These are phyloP conservation scores for Reinhardtius hippoglossoides DNA, from an alignment of 2,113 vertebrate species.

Conservation along the genomic window DNA sequence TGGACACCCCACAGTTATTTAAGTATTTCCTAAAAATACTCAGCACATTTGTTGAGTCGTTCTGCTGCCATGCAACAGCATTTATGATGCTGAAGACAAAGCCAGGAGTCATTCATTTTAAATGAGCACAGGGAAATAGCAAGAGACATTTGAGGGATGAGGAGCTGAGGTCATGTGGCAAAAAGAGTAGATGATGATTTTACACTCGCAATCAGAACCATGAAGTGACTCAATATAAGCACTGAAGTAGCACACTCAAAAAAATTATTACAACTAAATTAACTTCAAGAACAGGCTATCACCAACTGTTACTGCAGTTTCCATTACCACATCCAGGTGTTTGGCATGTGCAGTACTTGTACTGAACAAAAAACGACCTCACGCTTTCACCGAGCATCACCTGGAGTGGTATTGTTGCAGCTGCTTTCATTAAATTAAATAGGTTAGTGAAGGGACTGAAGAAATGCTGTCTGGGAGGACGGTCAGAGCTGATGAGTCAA, in stretches of 20 bases:
- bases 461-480: neutral
- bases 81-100: neutral
- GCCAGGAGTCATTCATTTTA: neutral
- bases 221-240: neutral
- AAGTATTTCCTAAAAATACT: conserved; percentile 1
- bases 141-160: too few relatives aligned
- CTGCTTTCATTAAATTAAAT: neutral
- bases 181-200: neutral
- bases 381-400: neutral
- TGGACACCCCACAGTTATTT: too few relatives aligned
- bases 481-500: neutral
- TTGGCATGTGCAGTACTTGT: too few relatives aligned
- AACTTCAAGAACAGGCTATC: too few relatives aligned
- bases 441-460: neutral
- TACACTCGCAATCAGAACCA: neutral
- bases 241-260: too few relatives aligned
- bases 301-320: too few relatives aligned
- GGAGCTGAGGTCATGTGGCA: neutral
- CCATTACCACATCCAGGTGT: too few relatives aligned
- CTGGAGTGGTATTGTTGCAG: neutral
- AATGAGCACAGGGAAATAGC: neutral
- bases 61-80: neutral
- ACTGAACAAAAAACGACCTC: neutral
- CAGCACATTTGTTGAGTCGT: too few relatives aligned
- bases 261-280: too few relatives aligned